These are phyloP conservation scores for Lomographa bimaculata DNA, from an alignment of 2,888 invertebrate species.

Conservation along the genomic window DNA sequence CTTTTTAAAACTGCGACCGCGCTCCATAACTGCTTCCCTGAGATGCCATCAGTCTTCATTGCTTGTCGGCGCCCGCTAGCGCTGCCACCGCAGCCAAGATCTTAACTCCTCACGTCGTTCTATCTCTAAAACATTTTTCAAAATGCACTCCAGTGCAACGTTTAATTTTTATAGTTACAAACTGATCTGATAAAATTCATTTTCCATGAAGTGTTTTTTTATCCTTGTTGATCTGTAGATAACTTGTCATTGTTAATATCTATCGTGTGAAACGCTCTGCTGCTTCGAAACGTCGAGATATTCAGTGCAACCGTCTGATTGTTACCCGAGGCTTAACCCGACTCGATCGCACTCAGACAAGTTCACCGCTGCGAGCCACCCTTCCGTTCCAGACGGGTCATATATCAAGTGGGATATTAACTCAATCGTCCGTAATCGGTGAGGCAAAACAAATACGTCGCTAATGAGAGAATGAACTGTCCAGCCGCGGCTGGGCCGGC, in stretches of 20 bases:
- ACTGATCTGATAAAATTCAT: too few relatives aligned
- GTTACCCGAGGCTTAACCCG: slow-evolving; percentile 45
- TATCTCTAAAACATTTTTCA: slow-evolving; percentile 65
- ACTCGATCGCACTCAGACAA: slow-evolving; percentile 46
- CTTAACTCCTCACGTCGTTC: slow-evolving; percentile 72
- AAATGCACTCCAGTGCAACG: slow-evolving; percentile 43
- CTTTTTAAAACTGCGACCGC: slow-evolving; percentile 84
- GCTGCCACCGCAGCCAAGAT: slow-evolving; percentile 56
- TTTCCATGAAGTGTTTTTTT: too few relatives aligned
- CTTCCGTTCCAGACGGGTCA: slow-evolving; percentile 61
- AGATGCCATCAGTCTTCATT: slow-evolving; percentile 83
- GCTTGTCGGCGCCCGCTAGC: slow-evolving; percentile 80
- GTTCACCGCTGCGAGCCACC: slow-evolving; percentile 47
- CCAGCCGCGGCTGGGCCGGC: slow-evolving; percentile 51
- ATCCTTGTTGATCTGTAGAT: slow-evolving; percentile 10
- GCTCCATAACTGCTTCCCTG: slow-evolving; percentile 81
- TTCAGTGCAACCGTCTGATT: slow-evolving; percentile 37
- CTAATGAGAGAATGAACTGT: slow-evolving; percentile 78
- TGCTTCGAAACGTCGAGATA: slow-evolving; percentile 24
- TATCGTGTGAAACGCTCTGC: slow-evolving; percentile 14
- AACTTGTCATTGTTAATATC: slow-evolving; percentile 27
- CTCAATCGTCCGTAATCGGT: slow-evolving; percentile 73
- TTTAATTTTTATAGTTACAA: slow-evolving; percentile 45
- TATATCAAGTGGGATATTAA: slow-evolving; percentile 75
- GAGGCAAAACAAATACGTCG: slow-evolving; percentile 75